Percentiles rank a stretch among this genome's conserved stretches.
Evolutionary conservation across 2,113 vertebrate genomes (phyloP).

Genomic region (Anguilla japonica): DNA sequence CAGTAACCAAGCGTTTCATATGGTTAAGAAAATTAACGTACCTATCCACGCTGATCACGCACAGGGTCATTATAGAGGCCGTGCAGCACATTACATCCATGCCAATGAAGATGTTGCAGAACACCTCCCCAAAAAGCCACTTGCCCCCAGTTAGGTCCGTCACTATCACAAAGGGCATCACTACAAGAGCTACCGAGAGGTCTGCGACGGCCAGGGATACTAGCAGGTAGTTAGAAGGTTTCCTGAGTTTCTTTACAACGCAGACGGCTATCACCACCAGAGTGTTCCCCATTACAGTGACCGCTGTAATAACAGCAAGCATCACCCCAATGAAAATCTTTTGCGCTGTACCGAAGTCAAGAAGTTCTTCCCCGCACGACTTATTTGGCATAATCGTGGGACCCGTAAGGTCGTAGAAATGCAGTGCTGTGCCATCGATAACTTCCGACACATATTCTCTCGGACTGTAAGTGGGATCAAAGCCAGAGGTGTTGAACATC

Average conservation of each 20-base stretch:
- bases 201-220: slow-evolving; percentile 77
- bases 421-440: slow-evolving; percentile 63
- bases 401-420: slow-evolving; percentile 46
- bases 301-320: slow-evolving; percentile 71
- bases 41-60: slow-evolving; percentile 79
- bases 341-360: slow-evolving; percentile 65
- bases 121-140: slow-evolving; percentile 77
- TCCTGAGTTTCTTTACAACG: slow-evolving; percentile 78
- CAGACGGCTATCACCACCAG: slow-evolving; percentile 76
- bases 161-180: slow-evolving; percentile 78
- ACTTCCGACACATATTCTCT: slow-evolving; percentile 64
- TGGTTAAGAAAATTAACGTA: slow-evolving; percentile 47
- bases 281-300: slow-evolving; percentile 77
- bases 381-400: slow-evolving; percentile 66
- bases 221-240: slow-evolving; percentile 77
- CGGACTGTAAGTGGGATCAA: slow-evolving; percentile 61
- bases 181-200: slow-evolving; percentile 73
- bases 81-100: slow-evolving; percentile 83
- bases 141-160: slow-evolving; percentile 77
- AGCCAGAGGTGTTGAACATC: slow-evolving; percentile 74
- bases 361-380: slow-evolving; percentile 69
- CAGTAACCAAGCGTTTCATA: not conserved
- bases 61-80: slow-evolving; percentile 78
- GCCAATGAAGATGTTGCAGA: slow-evolving; percentile 78
- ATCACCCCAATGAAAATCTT: slow-evolving; percentile 73